These are phyloP conservation scores for Steinernema feltiae DNA, from an alignment of 1,140 invertebrate species.

Conservation along the genomic window DNA sequence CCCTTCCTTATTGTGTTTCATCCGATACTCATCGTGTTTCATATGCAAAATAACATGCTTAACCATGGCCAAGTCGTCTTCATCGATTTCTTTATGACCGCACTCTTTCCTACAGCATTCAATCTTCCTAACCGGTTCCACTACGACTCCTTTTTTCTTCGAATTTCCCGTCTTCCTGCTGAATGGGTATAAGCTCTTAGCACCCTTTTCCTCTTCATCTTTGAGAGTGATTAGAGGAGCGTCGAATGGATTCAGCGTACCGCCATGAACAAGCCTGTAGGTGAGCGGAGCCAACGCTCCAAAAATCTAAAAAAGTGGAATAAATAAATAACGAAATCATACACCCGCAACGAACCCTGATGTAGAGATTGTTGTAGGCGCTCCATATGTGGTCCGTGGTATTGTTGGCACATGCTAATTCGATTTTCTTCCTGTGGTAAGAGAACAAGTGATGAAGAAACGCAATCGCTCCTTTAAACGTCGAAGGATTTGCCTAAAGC, in stretches of 20 bases:
- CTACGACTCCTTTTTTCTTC: not conserved
- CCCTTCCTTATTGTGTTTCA: not conserved
- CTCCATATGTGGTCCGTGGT: not conserved
- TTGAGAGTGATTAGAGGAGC: not conserved
- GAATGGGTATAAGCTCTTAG: not conserved
- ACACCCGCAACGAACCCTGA: not conserved
- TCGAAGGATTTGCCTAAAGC: not conserved
- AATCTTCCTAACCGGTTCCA: not conserved
- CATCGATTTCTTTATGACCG: not conserved
- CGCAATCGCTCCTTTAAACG: not conserved
- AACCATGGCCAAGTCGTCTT: not conserved
- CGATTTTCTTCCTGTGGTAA: not conserved
- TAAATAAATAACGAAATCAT: too few relatives aligned
- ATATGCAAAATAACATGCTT: not conserved
- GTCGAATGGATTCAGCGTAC: not conserved
- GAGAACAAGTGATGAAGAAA: not conserved
- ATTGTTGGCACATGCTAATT: not conserved
- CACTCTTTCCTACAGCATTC: not conserved
- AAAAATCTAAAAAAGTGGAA: constrained; percentile 2
- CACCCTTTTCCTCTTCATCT: not conserved
- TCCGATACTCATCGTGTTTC: not conserved
- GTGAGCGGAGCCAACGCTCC: not conserved
- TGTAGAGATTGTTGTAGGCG: not conserved
- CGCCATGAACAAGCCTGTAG: not conserved
- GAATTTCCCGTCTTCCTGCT: not conserved